Base-by-base conservation (phyloP, 2,113 vertebrate species). In the Dissostichus mawsoni region DNA sequence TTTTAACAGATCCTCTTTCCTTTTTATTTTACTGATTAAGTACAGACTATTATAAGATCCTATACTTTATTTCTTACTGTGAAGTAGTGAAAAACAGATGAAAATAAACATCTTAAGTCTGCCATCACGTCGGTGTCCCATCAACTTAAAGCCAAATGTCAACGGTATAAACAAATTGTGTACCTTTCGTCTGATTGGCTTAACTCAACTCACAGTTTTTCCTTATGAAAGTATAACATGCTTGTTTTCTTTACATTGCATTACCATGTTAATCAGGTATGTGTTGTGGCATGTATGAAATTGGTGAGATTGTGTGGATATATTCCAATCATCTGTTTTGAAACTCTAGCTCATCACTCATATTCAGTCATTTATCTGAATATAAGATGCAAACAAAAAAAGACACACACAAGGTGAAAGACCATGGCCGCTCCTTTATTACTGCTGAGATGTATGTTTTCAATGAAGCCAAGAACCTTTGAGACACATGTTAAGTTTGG, bases 61-160 rank as follows among this genome's bases (percentile, higher is more conserved):
- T 50, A 14, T 3, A 2, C 4, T 74, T n/a, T 20, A 7, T 45
- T 36, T 7, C 55, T 59, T 76, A 68, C 74, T 29, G 1, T 68
- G 29, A 55, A 59, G 53, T 25, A 76, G 53, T 68, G 45, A 59
- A 50, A 67, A 57, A 47, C 8, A 58, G 64, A 51, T 59, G 25
- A 59, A 41, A 29, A 68, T 11, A 18, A 68, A 29, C 23, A 5
- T 51, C 45, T 59, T 20, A 51, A 2, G 5, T 23, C 44, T 41
- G 0, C 36, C 69, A 72, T 72, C 63, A 12, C 23, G 18, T 44
- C 10, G 10, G 2, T 52, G 13, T 51, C 14, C 25, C 25, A 29
- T 45, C 41, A 8, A 47, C 3, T 33, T 1, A 3, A 23, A 17
- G 41, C 2, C 13, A 20, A 58, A 68, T 36, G 55, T 50, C 44